These are phyloP conservation scores for Didymodactylos carnosus DNA, from an alignment of 2,888 invertebrate genomes.

Conservation along the genomic window DNA sequence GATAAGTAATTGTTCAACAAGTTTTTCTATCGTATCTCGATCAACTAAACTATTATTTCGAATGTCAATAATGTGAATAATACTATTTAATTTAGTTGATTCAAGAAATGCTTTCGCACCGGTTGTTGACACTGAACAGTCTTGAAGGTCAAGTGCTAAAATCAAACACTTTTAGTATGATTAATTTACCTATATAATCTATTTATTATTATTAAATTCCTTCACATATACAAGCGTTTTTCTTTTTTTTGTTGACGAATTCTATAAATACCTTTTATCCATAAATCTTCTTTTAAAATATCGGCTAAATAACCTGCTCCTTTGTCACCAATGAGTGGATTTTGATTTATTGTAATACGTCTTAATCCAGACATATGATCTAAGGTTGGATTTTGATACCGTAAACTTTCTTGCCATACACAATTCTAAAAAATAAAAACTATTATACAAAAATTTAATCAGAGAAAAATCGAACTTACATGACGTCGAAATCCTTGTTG, in stretches of 20 bases:
- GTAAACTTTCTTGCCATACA: no score
- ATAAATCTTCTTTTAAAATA: constrained; percentile 32
- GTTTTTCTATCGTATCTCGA: constrained; percentile 24
- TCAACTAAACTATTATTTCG: constrained; percentile 30
- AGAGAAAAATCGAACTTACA: no score
- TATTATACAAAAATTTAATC: no score
- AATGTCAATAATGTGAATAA: constrained; percentile 31
- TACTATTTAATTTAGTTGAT: constrained; percentile 31
- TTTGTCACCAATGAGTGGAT: constrained; percentile 30
- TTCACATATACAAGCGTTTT: no score
- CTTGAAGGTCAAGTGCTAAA: constrained; percentile 32
- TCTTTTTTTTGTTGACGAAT: not conserved
- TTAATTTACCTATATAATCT: no score
- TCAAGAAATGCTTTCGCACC: constrained; percentile 30
- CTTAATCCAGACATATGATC: constrained; percentile 32
- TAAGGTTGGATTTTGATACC: constrained; percentile 31
- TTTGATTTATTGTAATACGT: constrained; percentile 31
- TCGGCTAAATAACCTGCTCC: constrained; percentile 29
- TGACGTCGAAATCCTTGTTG: constrained; percentile 32
- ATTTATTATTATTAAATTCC: no score
- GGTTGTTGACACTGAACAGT: constrained; percentile 27
- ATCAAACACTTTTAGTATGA: not conserved
- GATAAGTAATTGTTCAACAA: constrained; percentile 33
- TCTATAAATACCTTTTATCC: constrained; percentile 29
- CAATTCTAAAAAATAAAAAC: no score